These are phyloP conservation scores for Chroicocephalus ridibundus DNA, from an alignment of 2,113 vertebrate genomes.

Conservation along the genomic window DNA sequence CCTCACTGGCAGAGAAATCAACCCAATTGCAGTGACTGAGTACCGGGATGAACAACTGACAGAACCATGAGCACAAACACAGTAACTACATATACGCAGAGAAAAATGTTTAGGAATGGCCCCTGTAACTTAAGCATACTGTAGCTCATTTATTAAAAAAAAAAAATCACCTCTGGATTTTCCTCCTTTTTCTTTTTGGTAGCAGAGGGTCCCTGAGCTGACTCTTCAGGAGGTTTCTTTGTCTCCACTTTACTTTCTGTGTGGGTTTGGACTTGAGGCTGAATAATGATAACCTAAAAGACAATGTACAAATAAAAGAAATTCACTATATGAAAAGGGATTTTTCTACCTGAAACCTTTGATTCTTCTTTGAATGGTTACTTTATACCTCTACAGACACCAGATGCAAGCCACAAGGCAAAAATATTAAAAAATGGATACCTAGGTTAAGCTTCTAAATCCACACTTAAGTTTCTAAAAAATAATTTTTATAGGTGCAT, in stretches of 20 bases:
- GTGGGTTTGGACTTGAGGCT: constrained; percentile 88
- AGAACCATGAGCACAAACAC: neutral
- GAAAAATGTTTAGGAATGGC: neutral
- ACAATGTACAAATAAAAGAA: neutral
- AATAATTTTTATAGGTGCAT: neutral
- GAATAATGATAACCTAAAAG: constrained; percentile 92
- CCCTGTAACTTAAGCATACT: neutral
- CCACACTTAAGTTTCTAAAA: neutral
- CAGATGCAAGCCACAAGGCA: neutral
- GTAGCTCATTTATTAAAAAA: neutral
- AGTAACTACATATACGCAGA: neutral
- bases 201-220: constrained; percentile 74
- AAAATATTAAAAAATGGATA: neutral
- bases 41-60: neutral
- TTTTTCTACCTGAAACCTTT: neutral
- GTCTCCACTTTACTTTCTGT: constrained; percentile 75
- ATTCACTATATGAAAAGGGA: neutral
- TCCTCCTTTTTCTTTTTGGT: constrained; percentile 83
- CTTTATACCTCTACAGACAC: neutral
- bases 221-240: constrained; percentile 78
- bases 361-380: neutral
- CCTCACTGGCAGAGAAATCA: neutral
- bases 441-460: neutral
- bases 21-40: rapidly evolving
- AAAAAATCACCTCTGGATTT: constrained; percentile 74